Conservation (phyloP, 2,797 vertebrate species). For the Rhinella marina region DNA sequence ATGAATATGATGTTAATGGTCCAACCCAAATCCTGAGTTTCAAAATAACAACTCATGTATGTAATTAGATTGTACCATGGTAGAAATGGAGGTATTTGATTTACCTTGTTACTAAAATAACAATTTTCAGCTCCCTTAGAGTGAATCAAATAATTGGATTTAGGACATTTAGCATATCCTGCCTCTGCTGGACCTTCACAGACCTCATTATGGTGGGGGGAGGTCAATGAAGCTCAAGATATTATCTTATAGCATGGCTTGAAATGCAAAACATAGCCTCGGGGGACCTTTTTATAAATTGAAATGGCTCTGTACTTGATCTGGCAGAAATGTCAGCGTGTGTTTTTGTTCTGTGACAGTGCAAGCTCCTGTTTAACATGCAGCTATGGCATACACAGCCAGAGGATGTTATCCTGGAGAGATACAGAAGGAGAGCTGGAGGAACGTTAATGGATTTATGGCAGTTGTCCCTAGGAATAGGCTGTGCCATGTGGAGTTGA, state of each 20-base stretch:
- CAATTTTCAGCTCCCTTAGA: not conserved
- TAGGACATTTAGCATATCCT: not conserved
- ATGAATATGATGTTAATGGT: too few species aligned
- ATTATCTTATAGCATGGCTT: constrained; percentile 15
- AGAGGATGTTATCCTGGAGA: not conserved
- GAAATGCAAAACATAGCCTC: constrained; percentile 33
- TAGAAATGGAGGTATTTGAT: not conserved
- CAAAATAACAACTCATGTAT: not conserved
- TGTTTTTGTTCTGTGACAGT: not conserved
- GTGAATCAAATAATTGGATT: not conserved
- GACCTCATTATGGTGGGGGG: not conserved
- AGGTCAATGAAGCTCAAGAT: constrained; percentile 7
- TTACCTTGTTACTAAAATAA: not conserved
- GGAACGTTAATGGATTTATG: not conserved
- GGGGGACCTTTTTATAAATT: not conserved
- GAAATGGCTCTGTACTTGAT: not conserved
- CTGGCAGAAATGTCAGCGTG: constrained; percentile 15
- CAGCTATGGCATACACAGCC: not conserved
- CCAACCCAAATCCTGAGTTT: not conserved
- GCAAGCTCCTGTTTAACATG: not conserved
- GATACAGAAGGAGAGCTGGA: not conserved
- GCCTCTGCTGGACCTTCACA: not conserved
- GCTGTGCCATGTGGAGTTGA: not conserved
- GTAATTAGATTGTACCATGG: not conserved
- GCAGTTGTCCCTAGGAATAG: not conserved